Base-by-base conservation (phyloP, 2,113 vertebrate species). In the mouse (Mus musculus) region DNA sequence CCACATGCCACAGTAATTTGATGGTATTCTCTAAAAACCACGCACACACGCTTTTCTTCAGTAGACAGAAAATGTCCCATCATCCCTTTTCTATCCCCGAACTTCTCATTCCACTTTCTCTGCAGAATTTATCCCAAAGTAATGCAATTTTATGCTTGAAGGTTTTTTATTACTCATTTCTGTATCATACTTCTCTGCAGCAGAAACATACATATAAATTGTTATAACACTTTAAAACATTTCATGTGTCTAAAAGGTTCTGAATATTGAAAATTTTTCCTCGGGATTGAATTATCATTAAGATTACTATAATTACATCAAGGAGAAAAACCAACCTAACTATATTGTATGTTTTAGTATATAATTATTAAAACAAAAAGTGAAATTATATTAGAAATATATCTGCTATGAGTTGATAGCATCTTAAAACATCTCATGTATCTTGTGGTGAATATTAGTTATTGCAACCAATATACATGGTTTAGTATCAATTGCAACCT, bases 91-190 rank as follows among this genome's bases (percentile, higher is more conserved):
- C 67, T 76, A 88, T 95, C 77, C 78, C 96, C 73, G 72, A 95
- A 78, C 78, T 94, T 96, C 91, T 94, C 59, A 75, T 95, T 94
- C 42, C 42, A 65, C 33, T 94, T 92, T 75, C 33, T 36, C 28
- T 77, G 81, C 65, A 92, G 81, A 91, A 87, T 94, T 96, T 95
- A 82, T 94, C 73, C 77, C 94, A 94, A 89, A 93, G 85, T 90
- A 86, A 93, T 82, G 59, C 88, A 94, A 92, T 96, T 97, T 96
- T 97, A 95, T 92, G 94, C 96, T 90, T 97, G 93, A 59, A 95
- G 88, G 49, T 95, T 94, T 96, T 90, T 89, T 52, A 46, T 46
- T 63, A 96, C 96, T 91, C 90, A 95, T 96, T 96, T 96, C 67
- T 86, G 1, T 95, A 90, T 95, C 56, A 94, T 89, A 72, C 56